Evolutionary conservation across 2,888 invertebrate genomes (phyloP), one percentile per base, ranked within the genome.

Genomic region (Cosmorhoe ocellata): DNA sequence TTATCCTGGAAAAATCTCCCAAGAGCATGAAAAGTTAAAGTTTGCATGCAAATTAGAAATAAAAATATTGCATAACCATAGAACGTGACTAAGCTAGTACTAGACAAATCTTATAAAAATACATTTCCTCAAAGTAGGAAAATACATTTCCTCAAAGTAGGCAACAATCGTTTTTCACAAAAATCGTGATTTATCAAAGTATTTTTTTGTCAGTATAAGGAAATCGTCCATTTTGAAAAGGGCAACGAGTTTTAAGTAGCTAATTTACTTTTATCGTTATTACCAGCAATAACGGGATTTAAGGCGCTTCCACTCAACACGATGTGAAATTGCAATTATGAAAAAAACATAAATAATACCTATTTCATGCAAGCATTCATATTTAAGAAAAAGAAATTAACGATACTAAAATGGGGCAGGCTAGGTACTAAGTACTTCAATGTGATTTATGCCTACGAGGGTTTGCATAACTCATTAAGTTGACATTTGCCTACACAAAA

Each of bases 221-320:
- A 48, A 50, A 47, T 50, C 37, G 18, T 38, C 30, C 51, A 42
- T 49, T 59, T 61, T 54, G n/a, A 56, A 58, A 51, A 48, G 34
- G 32, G 47, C 56, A 59, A 58, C 58, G 52, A 58, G 66, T 67
- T 67, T 67, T 58, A 63, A 67, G 63, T 54, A 58, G 54, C 53
- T 64, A 71, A 71, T 74, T 73, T 66, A 68, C 64, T 74, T 74
- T 73, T 74, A 74, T 74, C 63, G 68, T 69, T 70, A 69, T 70
- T 64, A 63, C 67, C 63, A 66, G 71, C 67, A 67, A 68, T 73
- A 72, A 72, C 63, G 61, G 68, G 67, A 67, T 69, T 71, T 70
- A 61, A 66, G 60, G 66, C 62, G 67, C 67, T 70, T 69, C 68
- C 48, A 60, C 58, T 54, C 62, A 51, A 60, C 60, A 66, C 65